Base-by-base conservation (phyloP, 2,113 vertebrate species). In the Ancistrus triradiatus region DNA sequence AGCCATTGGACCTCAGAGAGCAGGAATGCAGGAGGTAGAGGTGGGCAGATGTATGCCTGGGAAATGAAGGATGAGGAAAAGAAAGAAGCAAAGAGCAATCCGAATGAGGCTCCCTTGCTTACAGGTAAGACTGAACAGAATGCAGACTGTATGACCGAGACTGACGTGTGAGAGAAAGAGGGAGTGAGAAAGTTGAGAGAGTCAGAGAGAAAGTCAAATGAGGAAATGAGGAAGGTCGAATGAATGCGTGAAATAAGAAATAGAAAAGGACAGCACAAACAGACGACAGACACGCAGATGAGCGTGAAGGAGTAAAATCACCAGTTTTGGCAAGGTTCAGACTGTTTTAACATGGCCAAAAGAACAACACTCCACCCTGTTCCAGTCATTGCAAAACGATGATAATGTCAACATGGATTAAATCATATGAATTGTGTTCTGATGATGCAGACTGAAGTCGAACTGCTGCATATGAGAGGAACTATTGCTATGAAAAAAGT, bases 91-190 rank as follows among this genome's bases (percentile, higher is more conserved):
- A 70, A 18, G 59, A 70, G 21, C 35, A 58, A 35, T 8, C 11
- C 22, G 38, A n/a, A 33, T 11, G 35, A 42, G 8, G 46, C 33
- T 3, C 22, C 9, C 1, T 9, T 55, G 56, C 17, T 22, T 5
- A 37, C 48, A 57, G 52, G 52, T 14, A 49, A 64, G 43, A 10
- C 33, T 9, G 59, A 71, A 59, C 47, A 44, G 40, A 18, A 51
- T 4, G 43, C 68, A 9, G 49, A 61, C 46, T 27, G 24, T 1
- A 64, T 75, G 73, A 68, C 68, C 0, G 73, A 75, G 57, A 68
- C 64, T 2, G 64, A 68, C 11, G 69, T 72, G 7, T 71, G 69
- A 75, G 22, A 25, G 13, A 38, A 2, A 19, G 7, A 10, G n/a
- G 33, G 14, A 21, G 15, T 2, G 21, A 40, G 33, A 49, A n/a